Evolutionary conservation across 1,140 invertebrate genomes (phyloP).

Genomic region (Hyphantria cunea): DNA sequence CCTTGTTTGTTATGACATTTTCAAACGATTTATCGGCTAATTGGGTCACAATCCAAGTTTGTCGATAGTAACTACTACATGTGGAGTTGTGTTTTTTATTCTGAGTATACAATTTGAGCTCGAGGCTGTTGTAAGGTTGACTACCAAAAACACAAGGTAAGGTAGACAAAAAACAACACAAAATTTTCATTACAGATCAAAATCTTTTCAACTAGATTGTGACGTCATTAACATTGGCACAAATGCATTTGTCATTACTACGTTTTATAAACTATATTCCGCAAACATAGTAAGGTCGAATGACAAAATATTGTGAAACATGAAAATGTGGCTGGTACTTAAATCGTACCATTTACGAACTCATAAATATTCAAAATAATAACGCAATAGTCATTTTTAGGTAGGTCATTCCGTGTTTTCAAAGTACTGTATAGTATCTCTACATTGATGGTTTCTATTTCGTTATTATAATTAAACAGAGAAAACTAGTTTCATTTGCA

Average conservation of each 20-base stretch:
- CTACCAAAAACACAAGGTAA: no score
- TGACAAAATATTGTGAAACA: conserved; percentile 18
- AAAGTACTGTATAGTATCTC: conserved; percentile 4
- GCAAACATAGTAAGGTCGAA: conserved; percentile 12
- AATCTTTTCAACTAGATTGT: no score
- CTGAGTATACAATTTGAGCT: no score
- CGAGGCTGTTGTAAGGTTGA: no score
- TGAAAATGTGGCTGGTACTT: conserved; percentile 17
- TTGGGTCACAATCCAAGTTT: no score
- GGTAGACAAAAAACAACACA: no score
- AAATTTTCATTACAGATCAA: no score
- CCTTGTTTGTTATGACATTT: no score
- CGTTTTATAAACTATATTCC: neutral
- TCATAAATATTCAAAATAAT: conserved; percentile 25
- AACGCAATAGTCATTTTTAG: conserved; percentile 16
- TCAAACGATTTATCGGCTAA: no score
- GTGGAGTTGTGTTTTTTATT: no score
- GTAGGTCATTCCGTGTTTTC: conserved; percentile 12
- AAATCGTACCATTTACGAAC: conserved; percentile 10
- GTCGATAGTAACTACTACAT: no score
- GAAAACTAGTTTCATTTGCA: conserved; percentile 4
- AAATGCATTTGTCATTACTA: neutral
- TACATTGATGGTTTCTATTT: conserved; percentile 14
- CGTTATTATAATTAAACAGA: conserved; percentile 12
- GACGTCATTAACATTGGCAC: neutral